phyloP scores from a whole-genome alignment of 2,888 invertebrate genomes.

The Drosophila melanosoma region DNA sequence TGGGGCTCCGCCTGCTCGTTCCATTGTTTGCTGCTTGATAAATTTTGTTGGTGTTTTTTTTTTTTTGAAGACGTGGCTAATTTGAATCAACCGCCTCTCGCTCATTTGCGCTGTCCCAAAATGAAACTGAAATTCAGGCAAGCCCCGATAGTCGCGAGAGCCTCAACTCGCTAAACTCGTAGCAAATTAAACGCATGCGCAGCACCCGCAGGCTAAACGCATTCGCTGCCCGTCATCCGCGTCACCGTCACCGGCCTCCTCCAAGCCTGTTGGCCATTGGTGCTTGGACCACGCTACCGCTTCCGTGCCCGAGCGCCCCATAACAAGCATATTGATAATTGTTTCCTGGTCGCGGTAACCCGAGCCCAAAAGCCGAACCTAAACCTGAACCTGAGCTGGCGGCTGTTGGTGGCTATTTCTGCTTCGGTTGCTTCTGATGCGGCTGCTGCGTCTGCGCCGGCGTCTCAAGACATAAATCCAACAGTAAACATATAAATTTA shows the following conservation, averaged over 20 bases:
- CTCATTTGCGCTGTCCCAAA: slow-evolving; percentile 80
- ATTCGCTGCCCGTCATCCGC: slow-evolving; percentile 35
- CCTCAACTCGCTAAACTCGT: slow-evolving; percentile 19
- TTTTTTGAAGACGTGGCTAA: slow-evolving; percentile 76
- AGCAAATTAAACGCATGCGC: slow-evolving; percentile 78
- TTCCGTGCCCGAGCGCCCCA: slow-evolving; percentile 65
- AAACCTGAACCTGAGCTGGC: slow-evolving; percentile 58
- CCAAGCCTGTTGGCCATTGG: slow-evolving; percentile 55
- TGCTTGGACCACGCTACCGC: slow-evolving; percentile 44
- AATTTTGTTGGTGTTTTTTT: slow-evolving; percentile 27
- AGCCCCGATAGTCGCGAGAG: slow-evolving; percentile 20
- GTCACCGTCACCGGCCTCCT: not conserved
- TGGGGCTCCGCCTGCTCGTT: slow-evolving; percentile 77
- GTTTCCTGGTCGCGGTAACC: slow-evolving; percentile 78
- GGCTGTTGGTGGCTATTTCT: slow-evolving; percentile 29
- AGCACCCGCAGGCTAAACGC: slow-evolving; percentile 61
- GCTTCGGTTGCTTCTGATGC: slow-evolving; percentile 34
- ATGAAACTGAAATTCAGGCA: slow-evolving; percentile 64
- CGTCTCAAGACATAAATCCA: slow-evolving; percentile 75
- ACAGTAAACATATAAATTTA: slow-evolving; percentile 80
- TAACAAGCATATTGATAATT: slow-evolving; percentile 78
- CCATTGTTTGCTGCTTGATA: slow-evolving; percentile 78
- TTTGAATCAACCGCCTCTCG: slow-evolving; percentile 81
- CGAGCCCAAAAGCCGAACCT: slow-evolving; percentile 50
- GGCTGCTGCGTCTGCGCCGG: slow-evolving; percentile 58